Evolutionary conservation across 2,888 invertebrate genomes (phyloP).

Genomic region (Tachina lurida): DNA sequence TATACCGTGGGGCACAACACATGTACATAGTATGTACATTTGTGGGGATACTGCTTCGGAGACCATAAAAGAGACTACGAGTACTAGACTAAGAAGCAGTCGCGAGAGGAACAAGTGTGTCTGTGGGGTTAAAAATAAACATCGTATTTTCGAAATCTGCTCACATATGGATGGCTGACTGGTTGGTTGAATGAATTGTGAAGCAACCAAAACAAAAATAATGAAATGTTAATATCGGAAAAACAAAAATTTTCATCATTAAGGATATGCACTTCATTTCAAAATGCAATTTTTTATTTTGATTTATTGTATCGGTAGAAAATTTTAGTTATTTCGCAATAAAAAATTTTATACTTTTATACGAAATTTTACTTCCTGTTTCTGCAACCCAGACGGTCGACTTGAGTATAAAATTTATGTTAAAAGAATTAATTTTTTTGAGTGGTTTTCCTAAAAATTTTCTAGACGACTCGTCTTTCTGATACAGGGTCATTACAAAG

Average conservation of each 20-base stretch:
- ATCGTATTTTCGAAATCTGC: conserved; percentile 67
- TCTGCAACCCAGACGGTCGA: too few relatives aligned
- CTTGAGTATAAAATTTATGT: too few relatives aligned
- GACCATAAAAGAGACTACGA: conserved; percentile 57
- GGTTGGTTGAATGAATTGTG: conserved; percentile 56
- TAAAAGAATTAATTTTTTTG: too few relatives aligned
- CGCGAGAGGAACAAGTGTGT: conserved; percentile 79
- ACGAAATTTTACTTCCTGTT: too few relatives aligned
- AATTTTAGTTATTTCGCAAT: not conserved
- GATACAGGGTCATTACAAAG: too few relatives aligned
- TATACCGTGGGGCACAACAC: conserved; percentile 13
- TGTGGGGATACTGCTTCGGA: conserved; percentile 57
- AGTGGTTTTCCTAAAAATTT: too few relatives aligned
- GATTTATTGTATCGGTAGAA: too few relatives aligned
- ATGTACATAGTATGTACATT: not conserved
- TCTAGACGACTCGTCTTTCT: too few relatives aligned
- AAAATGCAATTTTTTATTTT: not conserved
- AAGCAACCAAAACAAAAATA: conserved; percentile 47
- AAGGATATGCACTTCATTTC: conserved; percentile 37
- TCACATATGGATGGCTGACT: conserved; percentile 53
- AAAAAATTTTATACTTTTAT: too few relatives aligned
- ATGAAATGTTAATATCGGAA: conserved; percentile 40
- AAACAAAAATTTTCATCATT: conserved; percentile 38
- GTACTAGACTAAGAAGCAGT: conserved; percentile 49
- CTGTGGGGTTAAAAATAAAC: conserved; percentile 80